Evolutionary conservation across 2,888 invertebrate genomes (phyloP).

Genomic region (Tenthredo distinguenda): DNA sequence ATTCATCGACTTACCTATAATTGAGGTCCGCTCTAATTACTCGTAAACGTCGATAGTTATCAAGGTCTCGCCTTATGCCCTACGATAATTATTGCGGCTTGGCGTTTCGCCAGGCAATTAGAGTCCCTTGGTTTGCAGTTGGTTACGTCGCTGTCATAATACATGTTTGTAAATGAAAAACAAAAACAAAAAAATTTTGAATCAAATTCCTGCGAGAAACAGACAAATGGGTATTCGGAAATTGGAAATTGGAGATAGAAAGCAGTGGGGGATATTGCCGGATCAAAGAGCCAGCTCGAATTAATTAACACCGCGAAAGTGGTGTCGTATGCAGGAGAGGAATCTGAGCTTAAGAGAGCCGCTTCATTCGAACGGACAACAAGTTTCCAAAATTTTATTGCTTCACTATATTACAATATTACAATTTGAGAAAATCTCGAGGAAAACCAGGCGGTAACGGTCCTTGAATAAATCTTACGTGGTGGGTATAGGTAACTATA

Average conservation of each 20-base stretch:
- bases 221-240: neutral
- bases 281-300: neutral
- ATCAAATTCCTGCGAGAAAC: neutral
- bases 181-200: neutral
- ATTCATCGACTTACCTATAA: neutral
- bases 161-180: neutral
- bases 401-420: neutral
- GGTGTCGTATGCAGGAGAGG: neutral
- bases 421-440: neutral
- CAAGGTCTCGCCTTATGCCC: neutral
- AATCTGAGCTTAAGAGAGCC: neutral
- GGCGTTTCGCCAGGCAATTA: neutral
- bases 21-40: neutral
- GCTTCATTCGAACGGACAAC: neutral
- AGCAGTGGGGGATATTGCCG: neutral
- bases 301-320: neutral
- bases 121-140: neutral
- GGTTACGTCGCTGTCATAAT: neutral
- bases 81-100: no score
- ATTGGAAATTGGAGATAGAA: conserved; percentile 6
- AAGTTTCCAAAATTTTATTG: neutral
- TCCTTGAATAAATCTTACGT: neutral
- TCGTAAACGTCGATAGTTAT: neutral
- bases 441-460: neutral
- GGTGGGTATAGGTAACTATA: neutral